phyloP scores from a whole-genome alignment of 2,113 vertebrate species.

The Chloroceryle aenea region DNA sequence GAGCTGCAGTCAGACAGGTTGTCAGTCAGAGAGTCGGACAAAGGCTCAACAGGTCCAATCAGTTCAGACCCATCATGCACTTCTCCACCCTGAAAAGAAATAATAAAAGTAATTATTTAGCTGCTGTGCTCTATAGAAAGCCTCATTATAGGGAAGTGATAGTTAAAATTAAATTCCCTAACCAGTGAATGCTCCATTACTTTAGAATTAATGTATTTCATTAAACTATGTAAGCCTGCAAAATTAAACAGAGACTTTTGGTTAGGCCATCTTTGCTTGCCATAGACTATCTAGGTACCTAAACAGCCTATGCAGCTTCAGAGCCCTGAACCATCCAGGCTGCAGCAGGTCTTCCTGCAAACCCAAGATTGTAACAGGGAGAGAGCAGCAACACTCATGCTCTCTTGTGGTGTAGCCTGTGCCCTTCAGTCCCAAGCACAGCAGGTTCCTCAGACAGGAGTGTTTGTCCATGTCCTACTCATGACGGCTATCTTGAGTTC shows the following conservation, averaged over 20 bases:
- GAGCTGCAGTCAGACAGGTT: conserved; percentile 90
- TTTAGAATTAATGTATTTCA: not conserved
- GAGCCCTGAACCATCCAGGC: not conserved
- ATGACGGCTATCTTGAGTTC: not conserved
- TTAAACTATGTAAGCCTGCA: not conserved
- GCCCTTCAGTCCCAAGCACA: not conserved
- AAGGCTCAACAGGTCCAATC: conserved; percentile 91
- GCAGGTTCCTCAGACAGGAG: not conserved
- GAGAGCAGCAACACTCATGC: not conserved
- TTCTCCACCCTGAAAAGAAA: conserved; percentile 86
- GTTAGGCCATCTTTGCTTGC: not conserved
- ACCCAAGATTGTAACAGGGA: not conserved
- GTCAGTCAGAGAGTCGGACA: conserved; percentile 84
- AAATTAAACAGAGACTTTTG: not conserved
- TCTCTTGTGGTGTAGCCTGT: not conserved
- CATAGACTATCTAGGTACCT: not conserved
- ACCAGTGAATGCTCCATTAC: not conserved
- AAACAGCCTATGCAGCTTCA: not conserved
- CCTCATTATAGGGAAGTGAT: not conserved
- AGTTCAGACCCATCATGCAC: conserved; percentile 95
- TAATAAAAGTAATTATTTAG: not conserved
- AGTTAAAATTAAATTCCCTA: not conserved
- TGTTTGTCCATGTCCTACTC: not conserved
- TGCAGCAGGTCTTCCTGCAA: not conserved
- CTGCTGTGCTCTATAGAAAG: not conserved